Base-by-base conservation (phyloP, 2,888 invertebrate genomes). In the Steinernema scapterisci region DNA sequence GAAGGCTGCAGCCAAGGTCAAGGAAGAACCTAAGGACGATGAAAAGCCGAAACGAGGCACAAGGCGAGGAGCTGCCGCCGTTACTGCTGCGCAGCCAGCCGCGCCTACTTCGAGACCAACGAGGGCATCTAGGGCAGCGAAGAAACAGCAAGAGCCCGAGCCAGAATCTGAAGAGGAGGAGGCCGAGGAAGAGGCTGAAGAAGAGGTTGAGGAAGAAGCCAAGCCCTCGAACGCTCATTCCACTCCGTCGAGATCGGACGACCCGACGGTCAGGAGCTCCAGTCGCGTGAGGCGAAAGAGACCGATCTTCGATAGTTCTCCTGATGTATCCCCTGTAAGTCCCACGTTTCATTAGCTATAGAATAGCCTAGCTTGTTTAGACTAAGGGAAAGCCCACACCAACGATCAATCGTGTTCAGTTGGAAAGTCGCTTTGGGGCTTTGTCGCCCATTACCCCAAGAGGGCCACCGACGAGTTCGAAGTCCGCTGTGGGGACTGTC, bases 241-340 rank as follows among this genome's bases (percentile, higher is more conserved):
- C n/a, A n/a, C n/a, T n/a, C n/a, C 51, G 19, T 19, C 51, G 54
- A 21, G 23, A n/a, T 16, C 48, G 6, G 54, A 54, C 3, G 54
- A 54, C n/a, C n/a, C n/a, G 25, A 25, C 21, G 2, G 54, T 54
- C 21, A 16, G 54, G 13, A 23, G 23, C 54, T 54, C 54, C 1
- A 21, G 54, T 13, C 54, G 54, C 16, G 54, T 54, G 11, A 54
- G 54, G 21, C 21, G 25, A 25, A 21, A 54, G 54, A 16, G 54
- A 6, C 23, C 21, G 25, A 54, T 54, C 54, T 54, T 54, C 25
- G 54, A 54, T 54, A 19, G 54, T 54, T 54, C 54, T 2, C 54
- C 54, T 2, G 21, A 19, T 13, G 25, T 54, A 11, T 54, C 54
- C 2, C 54, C 54, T 6, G 54, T 54, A 54, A 54, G 54, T 54